These are phyloP conservation scores for Rhinichthys klamathensis DNA, from an alignment of 2,113 vertebrate genomes.

Conservation along the genomic window DNA sequence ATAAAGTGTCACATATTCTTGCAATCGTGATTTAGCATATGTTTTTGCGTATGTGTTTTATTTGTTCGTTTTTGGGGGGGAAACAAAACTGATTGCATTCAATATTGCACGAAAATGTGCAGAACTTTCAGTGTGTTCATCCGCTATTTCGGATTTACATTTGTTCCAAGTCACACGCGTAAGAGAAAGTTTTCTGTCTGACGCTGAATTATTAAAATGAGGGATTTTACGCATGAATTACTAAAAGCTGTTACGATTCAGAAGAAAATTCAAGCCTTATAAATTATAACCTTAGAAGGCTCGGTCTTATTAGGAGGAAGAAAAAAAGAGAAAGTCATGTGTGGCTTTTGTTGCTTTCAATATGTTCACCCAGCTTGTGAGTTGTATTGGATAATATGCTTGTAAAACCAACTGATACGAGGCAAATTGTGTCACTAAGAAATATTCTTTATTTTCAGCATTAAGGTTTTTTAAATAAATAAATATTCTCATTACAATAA, in stretches of 20 bases:
- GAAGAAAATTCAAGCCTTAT: not conserved
- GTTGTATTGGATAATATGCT: not conserved
- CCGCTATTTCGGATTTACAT: not conserved
- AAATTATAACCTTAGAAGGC: not conserved
- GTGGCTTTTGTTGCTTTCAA: not conserved
- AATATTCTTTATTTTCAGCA: slow-evolving; percentile 79
- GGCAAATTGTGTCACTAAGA: slow-evolving; percentile 65
- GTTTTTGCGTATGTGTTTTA: not conserved
- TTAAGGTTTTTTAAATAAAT: slow-evolving; percentile 95
- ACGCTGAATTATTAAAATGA: not conserved
- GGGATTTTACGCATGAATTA: not conserved
- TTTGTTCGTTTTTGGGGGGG: not conserved
- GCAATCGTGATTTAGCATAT: not conserved
- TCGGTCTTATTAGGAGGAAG: not conserved
- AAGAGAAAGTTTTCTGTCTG: not conserved
- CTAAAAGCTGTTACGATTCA: not conserved
- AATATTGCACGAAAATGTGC: not conserved
- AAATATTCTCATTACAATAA: slow-evolving; percentile 91
- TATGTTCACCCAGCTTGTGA: not conserved
- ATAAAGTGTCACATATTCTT: not conserved
- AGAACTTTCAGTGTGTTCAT: not conserved
- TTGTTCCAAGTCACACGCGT: not conserved
- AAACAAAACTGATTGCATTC: not conserved
- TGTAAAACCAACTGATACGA: slow-evolving; percentile 52
- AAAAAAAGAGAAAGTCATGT: not conserved